Conservation (phyloP, 1,140 invertebrate genomes). For the Chlorops oryzae region DNA sequence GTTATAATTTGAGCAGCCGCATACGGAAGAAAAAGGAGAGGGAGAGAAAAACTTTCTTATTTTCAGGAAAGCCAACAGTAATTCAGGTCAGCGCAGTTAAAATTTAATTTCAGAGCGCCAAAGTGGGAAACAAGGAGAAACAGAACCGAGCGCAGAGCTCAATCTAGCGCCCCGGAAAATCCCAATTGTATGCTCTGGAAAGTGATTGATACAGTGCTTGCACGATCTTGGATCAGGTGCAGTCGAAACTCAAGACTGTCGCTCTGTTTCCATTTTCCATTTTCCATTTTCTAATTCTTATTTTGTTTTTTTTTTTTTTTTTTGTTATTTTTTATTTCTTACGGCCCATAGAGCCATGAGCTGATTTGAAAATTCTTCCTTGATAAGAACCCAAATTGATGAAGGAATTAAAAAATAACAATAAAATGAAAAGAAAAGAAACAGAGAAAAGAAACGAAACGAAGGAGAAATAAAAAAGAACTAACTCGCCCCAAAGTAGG, state of each 20-base stretch:
- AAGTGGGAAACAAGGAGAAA: background rate
- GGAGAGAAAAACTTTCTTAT: background rate
- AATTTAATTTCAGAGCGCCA: background rate
- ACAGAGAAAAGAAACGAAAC: slow-evolving; percentile 44
- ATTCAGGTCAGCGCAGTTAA: background rate
- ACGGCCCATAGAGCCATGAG: too few relatives aligned
- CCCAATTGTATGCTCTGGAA: too few relatives aligned
- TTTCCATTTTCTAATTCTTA: background rate
- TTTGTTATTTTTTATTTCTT: too few relatives aligned
- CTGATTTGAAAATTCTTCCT: slow-evolving; percentile 2
- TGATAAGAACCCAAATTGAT: slow-evolving; percentile 11
- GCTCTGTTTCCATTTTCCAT: background rate
- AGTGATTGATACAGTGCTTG: too few relatives aligned
- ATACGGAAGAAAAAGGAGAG: too few relatives aligned
- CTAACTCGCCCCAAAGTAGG: slow-evolving; percentile 7
- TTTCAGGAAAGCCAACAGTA: background rate
- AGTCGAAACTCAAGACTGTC: background rate
- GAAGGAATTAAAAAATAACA: background rate
- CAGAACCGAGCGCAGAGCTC: background rate
- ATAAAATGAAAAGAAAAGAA: slow-evolving; percentile 27
- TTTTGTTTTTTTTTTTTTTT: too few relatives aligned
- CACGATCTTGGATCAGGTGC: background rate
- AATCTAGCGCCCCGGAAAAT: background rate
- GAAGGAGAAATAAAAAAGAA: slow-evolving; percentile 42
- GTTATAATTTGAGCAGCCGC: too few relatives aligned